Percentiles rank a stretch among this genome's conserved stretches.
These are phyloP conservation scores for Cyclargus thomasi DNA, from an alignment of 1,140 invertebrate genomes.

Conservation along the genomic window DNA sequence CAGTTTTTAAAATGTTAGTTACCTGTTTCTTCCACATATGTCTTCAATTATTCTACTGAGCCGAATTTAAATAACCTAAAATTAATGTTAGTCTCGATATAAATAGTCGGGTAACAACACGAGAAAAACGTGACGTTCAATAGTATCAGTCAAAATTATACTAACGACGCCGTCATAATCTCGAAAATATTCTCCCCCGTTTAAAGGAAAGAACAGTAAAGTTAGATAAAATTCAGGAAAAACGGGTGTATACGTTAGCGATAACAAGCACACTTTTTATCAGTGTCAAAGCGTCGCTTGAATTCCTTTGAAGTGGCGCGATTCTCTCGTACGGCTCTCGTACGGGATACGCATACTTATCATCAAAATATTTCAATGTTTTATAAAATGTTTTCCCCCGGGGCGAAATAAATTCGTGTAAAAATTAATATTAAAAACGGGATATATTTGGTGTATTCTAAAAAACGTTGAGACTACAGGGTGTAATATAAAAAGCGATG, in stretches of 20 bases:
- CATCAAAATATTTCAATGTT: conserved; percentile 63
- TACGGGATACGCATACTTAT: conserved; percentile 57
- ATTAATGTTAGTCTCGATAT: too few relatives aligned
- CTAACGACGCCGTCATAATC: neutral
- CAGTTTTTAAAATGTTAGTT: too few relatives aligned
- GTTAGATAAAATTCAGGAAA: conserved; percentile 16
- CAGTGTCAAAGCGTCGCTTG: conserved; percentile 53
- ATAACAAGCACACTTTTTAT: conserved; percentile 60
- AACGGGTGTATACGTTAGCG: conserved; percentile 36
- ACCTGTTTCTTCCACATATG: too few relatives aligned
- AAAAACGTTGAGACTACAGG: too few relatives aligned
- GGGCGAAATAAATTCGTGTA: conserved; percentile 47
- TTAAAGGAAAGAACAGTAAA: conserved; percentile 14
- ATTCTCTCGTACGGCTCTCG: conserved; percentile 36
- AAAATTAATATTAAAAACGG: neutral
- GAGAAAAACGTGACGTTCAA: neutral
- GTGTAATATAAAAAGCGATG: too few relatives aligned
- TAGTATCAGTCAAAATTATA: neutral
- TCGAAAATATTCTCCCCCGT: neutral
- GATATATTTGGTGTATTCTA: too few relatives aligned
- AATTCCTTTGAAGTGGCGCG: conserved; percentile 55
- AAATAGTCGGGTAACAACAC: too few relatives aligned
- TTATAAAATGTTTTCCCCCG: conserved; percentile 58
- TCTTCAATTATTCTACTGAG: too few relatives aligned
- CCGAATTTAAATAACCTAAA: too few relatives aligned